phyloP scores from a whole-genome alignment of 2,797 vertebrate species.

The Acestrorhynchus altus region DNA sequence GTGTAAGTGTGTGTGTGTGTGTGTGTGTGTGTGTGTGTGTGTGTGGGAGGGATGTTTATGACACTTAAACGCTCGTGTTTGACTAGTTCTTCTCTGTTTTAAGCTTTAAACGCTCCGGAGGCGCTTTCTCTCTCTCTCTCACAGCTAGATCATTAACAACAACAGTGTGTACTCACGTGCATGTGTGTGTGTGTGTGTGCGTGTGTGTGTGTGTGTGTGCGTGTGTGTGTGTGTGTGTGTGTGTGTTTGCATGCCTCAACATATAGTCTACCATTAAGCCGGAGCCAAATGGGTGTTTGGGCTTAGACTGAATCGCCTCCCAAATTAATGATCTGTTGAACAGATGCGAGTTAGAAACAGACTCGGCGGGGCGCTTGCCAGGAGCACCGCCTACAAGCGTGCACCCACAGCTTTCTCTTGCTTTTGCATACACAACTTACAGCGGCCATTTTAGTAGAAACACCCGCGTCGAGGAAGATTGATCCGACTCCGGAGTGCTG shows the following conservation, averaged over 20 bases:
- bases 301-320: constrained; percentile 46
- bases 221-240: constrained; percentile 28
- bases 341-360: constrained; percentile 44
- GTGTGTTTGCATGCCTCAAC: constrained; percentile 56
- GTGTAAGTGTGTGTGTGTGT: background rate
- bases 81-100: too few species aligned
- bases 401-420: too few species aligned
- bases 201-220: constrained; percentile 36
- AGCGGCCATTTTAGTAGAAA: too few species aligned
- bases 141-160: too few species aligned
- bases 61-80: too few species aligned
- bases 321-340: constrained; percentile 53
- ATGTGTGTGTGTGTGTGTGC: constrained; percentile 31
- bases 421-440: too few species aligned
- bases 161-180: constrained; percentile 24
- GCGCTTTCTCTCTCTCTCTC: too few species aligned
- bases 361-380: constrained; percentile 15
- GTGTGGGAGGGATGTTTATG: too few species aligned
- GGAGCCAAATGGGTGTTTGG: constrained; percentile 50
- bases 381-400: background rate
- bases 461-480: too few species aligned
- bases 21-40: constrained; percentile 29
- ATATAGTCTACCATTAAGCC: constrained; percentile 57
- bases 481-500: too few species aligned
- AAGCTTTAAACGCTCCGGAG: too few species aligned